Evolutionary conservation across 2,113 vertebrate species (phyloP).

Genomic region (Lepisosteus osseus): DNA sequence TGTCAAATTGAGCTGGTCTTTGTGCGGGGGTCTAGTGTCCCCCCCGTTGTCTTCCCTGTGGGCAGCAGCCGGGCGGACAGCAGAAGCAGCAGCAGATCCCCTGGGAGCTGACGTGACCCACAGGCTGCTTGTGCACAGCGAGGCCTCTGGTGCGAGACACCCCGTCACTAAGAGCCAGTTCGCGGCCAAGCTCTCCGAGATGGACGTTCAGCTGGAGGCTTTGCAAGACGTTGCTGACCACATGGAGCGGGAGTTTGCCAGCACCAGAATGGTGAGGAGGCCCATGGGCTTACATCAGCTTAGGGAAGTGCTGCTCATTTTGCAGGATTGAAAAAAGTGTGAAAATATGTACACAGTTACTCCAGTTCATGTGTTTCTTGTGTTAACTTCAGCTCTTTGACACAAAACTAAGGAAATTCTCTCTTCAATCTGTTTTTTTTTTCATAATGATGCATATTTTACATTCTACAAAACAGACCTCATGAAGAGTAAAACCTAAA

Average conservation of each 20-base stretch:
- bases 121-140: constrained; percentile 21
- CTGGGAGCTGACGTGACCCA: constrained; percentile 34
- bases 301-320: too few relatives aligned
- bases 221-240: constrained; percentile 74
- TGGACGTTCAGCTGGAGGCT: constrained; percentile 69
- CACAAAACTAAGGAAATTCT: too few relatives aligned
- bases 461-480: too few relatives aligned
- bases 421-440: too few relatives aligned
- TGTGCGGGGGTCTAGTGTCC: not conserved
- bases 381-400: too few relatives aligned
- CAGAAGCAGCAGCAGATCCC: constrained; percentile 18
- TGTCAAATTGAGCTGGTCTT: constrained; percentile 21
- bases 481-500: too few relatives aligned
- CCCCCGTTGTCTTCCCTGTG: not conserved
- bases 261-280: constrained; percentile 55
- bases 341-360: too few relatives aligned
- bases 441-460: too few relatives aligned
- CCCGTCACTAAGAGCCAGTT: constrained; percentile 43
- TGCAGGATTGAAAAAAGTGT: too few relatives aligned
- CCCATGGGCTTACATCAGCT: not conserved
- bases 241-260: constrained; percentile 77
- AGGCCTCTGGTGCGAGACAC: constrained; percentile 21
- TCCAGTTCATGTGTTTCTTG: too few relatives aligned
- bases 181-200: constrained; percentile 64
- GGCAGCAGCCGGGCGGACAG: not conserved